Evolutionary conservation across 2,888 invertebrate species (phyloP).

Genomic region (Diaphora mendica): DNA sequence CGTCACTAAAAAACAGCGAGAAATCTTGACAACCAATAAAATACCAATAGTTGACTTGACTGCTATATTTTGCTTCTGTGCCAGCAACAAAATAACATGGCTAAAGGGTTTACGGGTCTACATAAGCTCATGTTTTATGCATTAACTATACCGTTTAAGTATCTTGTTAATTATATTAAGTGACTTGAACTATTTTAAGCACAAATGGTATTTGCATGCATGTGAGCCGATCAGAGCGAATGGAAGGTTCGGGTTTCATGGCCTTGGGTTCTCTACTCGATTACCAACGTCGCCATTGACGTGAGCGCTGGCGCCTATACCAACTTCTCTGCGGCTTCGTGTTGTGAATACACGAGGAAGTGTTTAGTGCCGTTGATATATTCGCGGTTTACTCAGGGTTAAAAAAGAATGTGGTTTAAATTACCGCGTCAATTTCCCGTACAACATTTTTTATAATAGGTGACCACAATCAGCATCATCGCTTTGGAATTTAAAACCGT

Average conservation of each 20-base stretch:
- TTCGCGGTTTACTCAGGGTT: slow-evolving; percentile 45
- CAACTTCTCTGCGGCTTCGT: slow-evolving; percentile 67
- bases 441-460: slow-evolving; percentile 27
- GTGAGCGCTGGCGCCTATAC: slow-evolving; percentile 76
- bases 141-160: slow-evolving; percentile 16
- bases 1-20: slow-evolving; percentile 69
- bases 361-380: slow-evolving; percentile 51
- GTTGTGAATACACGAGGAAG: slow-evolving; percentile 65
- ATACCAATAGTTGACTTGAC: slow-evolving; percentile 44
- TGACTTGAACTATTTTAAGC: slow-evolving; percentile 46
- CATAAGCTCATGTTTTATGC: slow-evolving; percentile 22
- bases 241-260: slow-evolving; percentile 80
- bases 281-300: slow-evolving; percentile 81
- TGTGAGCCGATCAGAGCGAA: slow-evolving; percentile 71
- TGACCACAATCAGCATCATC: not conserved
- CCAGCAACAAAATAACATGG: slow-evolving; percentile 33
- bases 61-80: slow-evolving; percentile 44
- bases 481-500: not conserved
- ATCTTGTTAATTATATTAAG: slow-evolving; percentile 33
- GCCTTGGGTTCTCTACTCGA: slow-evolving; percentile 81
- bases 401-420: slow-evolving; percentile 50
- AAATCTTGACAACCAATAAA: slow-evolving; percentile 62
- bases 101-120: slow-evolving; percentile 19
- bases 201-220: slow-evolving; percentile 47
- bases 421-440: slow-evolving; percentile 44